Conservation (phyloP, 2,888 invertebrate species). For the Calliopum simillimum region DNA sequence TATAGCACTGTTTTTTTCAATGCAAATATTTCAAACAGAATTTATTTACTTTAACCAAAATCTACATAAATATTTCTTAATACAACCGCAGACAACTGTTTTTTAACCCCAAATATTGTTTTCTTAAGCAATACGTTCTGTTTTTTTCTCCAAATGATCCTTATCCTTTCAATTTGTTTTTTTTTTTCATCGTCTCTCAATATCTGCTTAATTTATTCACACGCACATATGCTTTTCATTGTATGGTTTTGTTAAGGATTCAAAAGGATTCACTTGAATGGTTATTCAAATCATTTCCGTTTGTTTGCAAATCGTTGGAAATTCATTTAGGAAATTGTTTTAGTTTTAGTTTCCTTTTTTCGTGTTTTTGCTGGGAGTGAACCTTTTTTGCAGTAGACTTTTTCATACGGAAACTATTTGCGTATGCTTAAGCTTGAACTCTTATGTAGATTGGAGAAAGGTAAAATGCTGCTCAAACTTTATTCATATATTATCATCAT, state of each 20-base stretch:
- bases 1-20: too few species aligned
- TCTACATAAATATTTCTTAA: slow-evolving; percentile 1
- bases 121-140: neutral
- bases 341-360: neutral
- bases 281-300: slow-evolving; percentile 1
- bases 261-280: slow-evolving; percentile 28
- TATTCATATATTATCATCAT: too few species aligned
- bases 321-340: slow-evolving; percentile 28
- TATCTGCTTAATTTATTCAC: slow-evolving; percentile 27
- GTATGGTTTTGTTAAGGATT: neutral
- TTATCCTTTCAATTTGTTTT: neutral
- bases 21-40: too few species aligned
- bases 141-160: neutral
- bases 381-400: too few species aligned
- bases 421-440: too few species aligned
- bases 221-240: slow-evolving; percentile 22
- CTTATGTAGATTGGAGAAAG: too few species aligned
- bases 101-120: slow-evolving; percentile 16
- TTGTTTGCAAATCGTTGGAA: slow-evolving; percentile 19
- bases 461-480: too few species aligned
- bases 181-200: neutral
- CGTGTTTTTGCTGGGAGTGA: neutral
- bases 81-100: slow-evolving; percentile 32
- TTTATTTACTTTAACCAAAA: too few species aligned
- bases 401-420: too few species aligned